phyloP scores from a whole-genome alignment of 2,888 invertebrate species.

The Neuroscelio doddi region DNA sequence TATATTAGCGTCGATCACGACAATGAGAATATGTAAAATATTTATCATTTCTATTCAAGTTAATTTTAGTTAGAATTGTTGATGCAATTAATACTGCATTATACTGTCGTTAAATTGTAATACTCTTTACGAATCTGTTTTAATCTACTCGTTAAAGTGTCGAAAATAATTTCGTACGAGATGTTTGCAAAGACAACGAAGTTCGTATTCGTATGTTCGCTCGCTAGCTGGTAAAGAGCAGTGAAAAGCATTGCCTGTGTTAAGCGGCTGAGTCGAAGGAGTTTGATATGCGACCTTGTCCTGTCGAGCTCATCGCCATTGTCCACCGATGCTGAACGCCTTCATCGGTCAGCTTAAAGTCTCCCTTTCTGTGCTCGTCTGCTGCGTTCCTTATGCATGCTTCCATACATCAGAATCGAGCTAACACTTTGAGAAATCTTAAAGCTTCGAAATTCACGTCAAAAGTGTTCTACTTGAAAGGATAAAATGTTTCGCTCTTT shows the following conservation, averaged over 20 bases:
- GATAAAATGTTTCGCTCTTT: too few relatives aligned
- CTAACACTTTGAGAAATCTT: too few relatives aligned
- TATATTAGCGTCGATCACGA: too few relatives aligned
- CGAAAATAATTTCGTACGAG: neutral
- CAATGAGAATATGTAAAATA: too few relatives aligned
- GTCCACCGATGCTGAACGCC: constrained; percentile 60
- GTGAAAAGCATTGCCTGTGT: constrained; percentile 43
- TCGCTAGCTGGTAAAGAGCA: constrained; percentile 30
- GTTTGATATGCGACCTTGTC: constrained; percentile 60
- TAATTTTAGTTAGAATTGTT: too few relatives aligned
- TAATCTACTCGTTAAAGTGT: too few relatives aligned
- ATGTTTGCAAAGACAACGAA: neutral
- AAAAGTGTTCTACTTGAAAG: too few relatives aligned
- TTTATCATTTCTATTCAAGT: too few relatives aligned
- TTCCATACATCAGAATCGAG: constrained; percentile 22
- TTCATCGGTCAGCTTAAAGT: constrained; percentile 55
- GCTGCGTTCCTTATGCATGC: constrained; percentile 28
- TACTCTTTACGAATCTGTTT: too few relatives aligned
- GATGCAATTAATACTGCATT: too few relatives aligned
- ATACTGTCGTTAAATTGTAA: too few relatives aligned
- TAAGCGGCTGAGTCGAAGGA: constrained; percentile 34
- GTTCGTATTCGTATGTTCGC: constrained; percentile 6
- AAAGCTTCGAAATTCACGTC: too few relatives aligned
- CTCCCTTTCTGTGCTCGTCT: constrained; percentile 23
- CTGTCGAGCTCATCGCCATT: constrained; percentile 64